Base-by-base conservation (phyloP, 2,888 invertebrate genomes). In the Phyllotreta cruciferae region DNA sequence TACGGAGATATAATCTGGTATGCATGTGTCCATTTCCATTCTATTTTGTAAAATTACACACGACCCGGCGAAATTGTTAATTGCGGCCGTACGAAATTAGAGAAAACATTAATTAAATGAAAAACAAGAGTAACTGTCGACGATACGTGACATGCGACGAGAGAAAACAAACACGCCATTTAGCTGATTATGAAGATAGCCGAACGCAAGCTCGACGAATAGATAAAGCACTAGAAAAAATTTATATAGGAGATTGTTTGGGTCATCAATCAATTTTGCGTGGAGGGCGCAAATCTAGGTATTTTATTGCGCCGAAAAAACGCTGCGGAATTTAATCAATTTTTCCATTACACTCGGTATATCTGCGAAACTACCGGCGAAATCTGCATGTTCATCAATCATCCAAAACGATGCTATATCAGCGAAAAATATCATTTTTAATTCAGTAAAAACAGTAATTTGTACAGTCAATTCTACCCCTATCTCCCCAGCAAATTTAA, bases 401-500 rank as follows among this genome's bases (percentile, higher is more conserved):
- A 63, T 55, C 63, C 44, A 63, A 70, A 69, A 24, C 24, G 67
- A 67, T 70, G 69, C 67, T 63, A 55, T 65, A 70, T 70, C 70
- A 70, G 63, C 62, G 52, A 37, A 57, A 24, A 55, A 65, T 63
- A 69, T 70, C 70, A 67, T 70, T 70, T 52, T 52, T 52, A 50
- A 50, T 50, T 50, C 37, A 50, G 50, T 50, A n/a, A 10, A 11
- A 11, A 13, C 13, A 11, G 36, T 52, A 52, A 52, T 52, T 52
- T 37, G 52, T 37, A 34, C 13, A 34, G 38, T 11, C 52, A 37
- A 34, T 52, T 52, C 38, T 37, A 52, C 52, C 52, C 13, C 38
- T 52, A 36, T 36, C 52, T 24, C 24, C n/a, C n/a, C n/a, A n/a
- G n/a, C n/a, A n/a, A n/a, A n/a, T n/a, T n/a, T n/a, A n/a, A n/a